phyloP scores from a whole-genome alignment of 2,113 vertebrate genomes.

The Dipodomys spectabilis region DNA sequence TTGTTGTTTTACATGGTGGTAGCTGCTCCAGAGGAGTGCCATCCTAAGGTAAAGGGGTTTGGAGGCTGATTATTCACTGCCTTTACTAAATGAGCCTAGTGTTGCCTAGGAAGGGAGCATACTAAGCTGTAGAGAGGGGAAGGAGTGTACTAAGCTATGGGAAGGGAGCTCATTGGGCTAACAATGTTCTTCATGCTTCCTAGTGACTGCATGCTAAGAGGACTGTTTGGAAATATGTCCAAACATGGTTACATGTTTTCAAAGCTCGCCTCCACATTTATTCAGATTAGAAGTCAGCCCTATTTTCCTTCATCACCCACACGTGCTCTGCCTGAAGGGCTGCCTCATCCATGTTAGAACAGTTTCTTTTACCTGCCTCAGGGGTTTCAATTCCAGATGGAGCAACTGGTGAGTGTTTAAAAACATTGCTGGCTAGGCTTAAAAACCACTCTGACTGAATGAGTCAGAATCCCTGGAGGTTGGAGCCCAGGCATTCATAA shows the following conservation, averaged over 20 bases:
- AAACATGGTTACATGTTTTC: constrained; percentile 23
- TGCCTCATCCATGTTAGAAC: not conserved
- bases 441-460: not conserved
- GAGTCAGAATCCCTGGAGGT: not conserved
- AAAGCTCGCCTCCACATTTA: constrained; percentile 39
- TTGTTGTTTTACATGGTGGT: too few species aligned
- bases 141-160: too few species aligned
- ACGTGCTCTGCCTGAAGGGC: not conserved
- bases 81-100: too few species aligned
- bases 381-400: constrained; percentile 4
- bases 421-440: not conserved
- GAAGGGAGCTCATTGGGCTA: not conserved
- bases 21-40: too few species aligned
- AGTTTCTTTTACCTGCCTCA: constrained; percentile 14
- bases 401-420: not conserved
- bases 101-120: too few species aligned
- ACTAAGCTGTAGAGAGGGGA: too few species aligned
- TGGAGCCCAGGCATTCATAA: not conserved
- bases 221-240: constrained; percentile 2
- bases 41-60: too few species aligned
- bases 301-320: constrained; percentile 25
- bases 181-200: not conserved
- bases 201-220: not conserved
- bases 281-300: constrained; percentile 2
- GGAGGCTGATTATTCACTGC: too few species aligned